A percentile compares a stretch with the other conserved stretches of the same genome.
These are phyloP conservation scores for Eretmochelys imbricata DNA, from an alignment of 2,113 vertebrate genomes.

Conservation along the genomic window DNA sequence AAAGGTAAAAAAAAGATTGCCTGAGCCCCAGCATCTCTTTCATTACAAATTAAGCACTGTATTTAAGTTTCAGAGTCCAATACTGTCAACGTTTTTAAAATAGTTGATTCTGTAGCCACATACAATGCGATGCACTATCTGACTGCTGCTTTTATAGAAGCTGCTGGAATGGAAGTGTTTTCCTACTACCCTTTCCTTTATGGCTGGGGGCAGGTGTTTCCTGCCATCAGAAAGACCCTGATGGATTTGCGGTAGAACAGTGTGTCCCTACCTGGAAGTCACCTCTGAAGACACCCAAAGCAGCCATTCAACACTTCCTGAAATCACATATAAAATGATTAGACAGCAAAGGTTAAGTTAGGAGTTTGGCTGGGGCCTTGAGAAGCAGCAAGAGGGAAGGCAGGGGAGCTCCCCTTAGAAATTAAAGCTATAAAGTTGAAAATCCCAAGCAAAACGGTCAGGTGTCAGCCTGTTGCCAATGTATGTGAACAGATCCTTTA, in stretches of 20 bases:
- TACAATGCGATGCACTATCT: neutral
- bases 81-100: neutral
- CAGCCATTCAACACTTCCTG: too few relatives aligned
- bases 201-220: neutral
- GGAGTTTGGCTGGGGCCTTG: too few relatives aligned
- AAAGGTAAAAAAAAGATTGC: too few relatives aligned
- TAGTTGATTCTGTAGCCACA: neutral
- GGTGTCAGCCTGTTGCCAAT: too few relatives aligned
- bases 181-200: neutral
- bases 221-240: neutral
- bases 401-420: neutral
- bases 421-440: neutral
- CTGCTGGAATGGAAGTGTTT: neutral
- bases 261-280: neutral
- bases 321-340: neutral
- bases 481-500: too few relatives aligned
- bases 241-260: neutral
- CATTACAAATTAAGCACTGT: too few relatives aligned
- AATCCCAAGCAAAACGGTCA: too few relatives aligned
- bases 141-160: neutral
- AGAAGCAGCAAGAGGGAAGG: neutral
- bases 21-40: too few relatives aligned
- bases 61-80: neutral
- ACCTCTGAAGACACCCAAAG: neutral
- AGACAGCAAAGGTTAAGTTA: neutral